phyloP scores from a whole-genome alignment of 2,888 invertebrate species.

The Gonocerus acuteangulatus region DNA sequence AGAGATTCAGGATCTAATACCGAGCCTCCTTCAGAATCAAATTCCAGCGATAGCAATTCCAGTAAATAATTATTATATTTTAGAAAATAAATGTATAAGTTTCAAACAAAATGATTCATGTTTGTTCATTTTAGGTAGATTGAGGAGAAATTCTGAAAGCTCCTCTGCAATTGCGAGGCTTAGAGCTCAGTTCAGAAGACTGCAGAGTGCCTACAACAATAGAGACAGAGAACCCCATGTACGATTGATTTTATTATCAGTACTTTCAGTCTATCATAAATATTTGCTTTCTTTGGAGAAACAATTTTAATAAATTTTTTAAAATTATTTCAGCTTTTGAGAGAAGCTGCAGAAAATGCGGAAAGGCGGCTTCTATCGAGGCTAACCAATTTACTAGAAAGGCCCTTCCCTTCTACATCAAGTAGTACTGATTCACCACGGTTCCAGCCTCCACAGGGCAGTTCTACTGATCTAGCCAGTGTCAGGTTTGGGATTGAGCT shows the following conservation, averaged over 20 bases:
- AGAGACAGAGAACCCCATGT: slow-evolving; percentile 33
- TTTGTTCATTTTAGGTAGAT: slow-evolving; percentile 6
- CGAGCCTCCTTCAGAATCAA: slow-evolving; percentile 21
- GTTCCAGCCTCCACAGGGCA: slow-evolving; percentile 45
- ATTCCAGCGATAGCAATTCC: slow-evolving; percentile 23
- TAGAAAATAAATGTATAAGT: background rate
- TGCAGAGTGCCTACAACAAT: slow-evolving; percentile 34
- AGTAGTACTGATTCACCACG: slow-evolving; percentile 44
- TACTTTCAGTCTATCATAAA: no score
- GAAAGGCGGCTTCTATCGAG: slow-evolving; percentile 33
- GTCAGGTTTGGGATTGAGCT: slow-evolving; percentile 41
- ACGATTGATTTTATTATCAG: background rate
- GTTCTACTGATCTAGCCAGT: slow-evolving; percentile 44
- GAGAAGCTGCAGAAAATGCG: slow-evolving; percentile 32
- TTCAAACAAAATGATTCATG: background rate
- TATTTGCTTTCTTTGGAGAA: no score
- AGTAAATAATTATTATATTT: slow-evolving; percentile 11
- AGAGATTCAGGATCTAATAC: slow-evolving; percentile 23
- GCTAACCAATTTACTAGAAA: slow-evolving; percentile 33
- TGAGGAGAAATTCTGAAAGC: slow-evolving; percentile 27
- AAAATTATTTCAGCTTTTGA: slow-evolving; percentile 31
- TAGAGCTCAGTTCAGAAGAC: slow-evolving; percentile 33
- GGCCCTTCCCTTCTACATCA: slow-evolving; percentile 38
- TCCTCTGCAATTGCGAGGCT: slow-evolving; percentile 34
- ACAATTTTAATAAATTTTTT: background rate